Base-by-base conservation (phyloP, 2,113 vertebrate genomes). In the Pavo muticus region DNA sequence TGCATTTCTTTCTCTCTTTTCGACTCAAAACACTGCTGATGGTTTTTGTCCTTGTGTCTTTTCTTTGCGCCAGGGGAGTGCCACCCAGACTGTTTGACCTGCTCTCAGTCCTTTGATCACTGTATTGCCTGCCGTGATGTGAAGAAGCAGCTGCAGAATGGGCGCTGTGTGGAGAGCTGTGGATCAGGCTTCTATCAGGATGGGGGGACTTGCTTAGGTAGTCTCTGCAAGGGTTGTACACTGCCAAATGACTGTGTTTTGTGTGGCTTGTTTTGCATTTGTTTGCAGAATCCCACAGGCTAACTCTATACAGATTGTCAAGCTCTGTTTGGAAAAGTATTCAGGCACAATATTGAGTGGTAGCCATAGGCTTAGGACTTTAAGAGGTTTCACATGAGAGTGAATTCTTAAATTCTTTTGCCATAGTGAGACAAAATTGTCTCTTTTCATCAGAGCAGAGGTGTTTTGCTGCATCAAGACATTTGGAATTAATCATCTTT, bases 11-110 rank as follows among this genome's bases (percentile, higher is more conserved):
- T 59, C 16, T 37, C 19, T 74, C 54, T 72, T 59, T 47, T 71
- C 48, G 61, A 1, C 5, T 30, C 47, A 56, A 76, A 84, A 1
- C 32, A 0, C 47, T n/a, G 44, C 84, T 89, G 71, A n/a, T 29
- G 73, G 14, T 21, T 67, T 59, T 30, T 64, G 54, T 32, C 78
- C 59, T 76, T 54, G 19, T 84, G 14, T 78, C 86, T 90, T 68
- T 25, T 45, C 60, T 79, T 75, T 8, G 44, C 79, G 87, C 37
- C 82, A 98, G 98, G 95, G 52, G 96, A 48, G 68, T 99, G 98
- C 94, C 97, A 98, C 86, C 82, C 96, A 1, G 98, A 98, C 92
- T 99, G 98, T 56, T 76, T 98, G 97, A 98, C 97, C 81, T 99
- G 98, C 92, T 98, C 97, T 14, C 96, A 59, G 54, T 96, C 96